Evolutionary conservation across 2,888 invertebrate species (phyloP).

Genomic region (Coremacera marginata): DNA sequence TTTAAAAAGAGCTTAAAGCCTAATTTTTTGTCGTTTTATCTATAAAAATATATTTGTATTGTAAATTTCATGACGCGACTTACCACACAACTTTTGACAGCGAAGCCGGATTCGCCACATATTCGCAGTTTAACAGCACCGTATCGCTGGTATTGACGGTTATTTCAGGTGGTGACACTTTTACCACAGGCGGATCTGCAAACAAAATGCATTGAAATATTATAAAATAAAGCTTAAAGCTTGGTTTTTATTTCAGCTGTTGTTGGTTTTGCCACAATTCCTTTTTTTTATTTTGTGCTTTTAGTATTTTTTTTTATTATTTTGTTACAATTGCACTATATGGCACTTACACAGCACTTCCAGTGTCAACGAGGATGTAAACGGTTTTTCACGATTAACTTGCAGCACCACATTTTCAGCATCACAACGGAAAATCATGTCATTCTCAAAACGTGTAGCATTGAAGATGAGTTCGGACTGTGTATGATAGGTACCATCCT

Average conservation of each 20-base stretch:
- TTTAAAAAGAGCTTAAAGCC: neutral
- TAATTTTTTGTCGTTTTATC: neutral
- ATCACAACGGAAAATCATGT: constrained; percentile 82
- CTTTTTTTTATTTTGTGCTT: no score
- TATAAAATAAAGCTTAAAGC: neutral
- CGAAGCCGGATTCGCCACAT: constrained; percentile 88
- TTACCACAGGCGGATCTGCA: constrained; percentile 87
- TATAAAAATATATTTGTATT: neutral
- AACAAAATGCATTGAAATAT: constrained; percentile 30
- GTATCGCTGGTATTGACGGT: constrained; percentile 84
- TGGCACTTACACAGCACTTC: constrained; percentile 86
- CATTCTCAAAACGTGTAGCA: constrained; percentile 86
- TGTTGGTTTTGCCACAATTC: constrained; percentile 1
- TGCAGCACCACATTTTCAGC: constrained; percentile 85
- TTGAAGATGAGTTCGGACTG: constrained; percentile 83
- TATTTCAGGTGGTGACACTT: constrained; percentile 79
- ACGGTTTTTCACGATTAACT: constrained; percentile 80
- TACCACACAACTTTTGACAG: constrained; percentile 83
- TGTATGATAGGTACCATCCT: constrained; percentile 84
- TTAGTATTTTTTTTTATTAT: neutral
- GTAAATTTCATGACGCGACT: constrained; percentile 47
- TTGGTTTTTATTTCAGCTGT: constrained; percentile 1
- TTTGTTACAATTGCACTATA: neutral
- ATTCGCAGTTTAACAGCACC: constrained; percentile 82
- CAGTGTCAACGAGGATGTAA: constrained; percentile 78